A percentile compares a stretch with the other conserved stretches of the same genome.
These are phyloP conservation scores for Torymus tubicola DNA, from an alignment of 2,888 invertebrate species.

Conservation along the genomic window DNA sequence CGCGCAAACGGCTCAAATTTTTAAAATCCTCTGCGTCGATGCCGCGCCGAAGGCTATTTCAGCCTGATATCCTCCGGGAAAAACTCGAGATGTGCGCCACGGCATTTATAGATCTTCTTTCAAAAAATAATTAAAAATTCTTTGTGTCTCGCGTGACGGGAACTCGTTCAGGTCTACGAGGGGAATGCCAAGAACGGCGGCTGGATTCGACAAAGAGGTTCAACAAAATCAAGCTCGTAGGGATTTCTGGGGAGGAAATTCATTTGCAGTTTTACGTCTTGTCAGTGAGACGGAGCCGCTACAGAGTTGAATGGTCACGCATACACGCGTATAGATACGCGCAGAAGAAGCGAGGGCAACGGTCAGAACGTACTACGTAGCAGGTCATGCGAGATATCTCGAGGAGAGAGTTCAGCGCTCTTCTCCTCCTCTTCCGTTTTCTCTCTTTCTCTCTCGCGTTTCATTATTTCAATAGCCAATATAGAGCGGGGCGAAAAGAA, in stretches of 20 bases:
- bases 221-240: constrained; percentile 14
- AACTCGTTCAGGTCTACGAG: not conserved
- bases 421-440: not conserved
- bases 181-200: not conserved
- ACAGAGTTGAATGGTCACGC: too few species aligned
- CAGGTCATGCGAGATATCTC: not conserved
- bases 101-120: too few species aligned
- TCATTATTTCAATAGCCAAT: constrained; percentile 47
- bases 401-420: not conserved
- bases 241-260: constrained; percentile 42
- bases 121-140: constrained; percentile 16
- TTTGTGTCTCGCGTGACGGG: not conserved
- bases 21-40: too few species aligned
- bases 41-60: too few species aligned
- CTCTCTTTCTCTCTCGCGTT: constrained; percentile 10
- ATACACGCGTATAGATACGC: too few species aligned
- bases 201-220: constrained; percentile 24
- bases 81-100: too few species aligned
- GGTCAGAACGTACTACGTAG: too few species aligned
- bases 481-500: not conserved
- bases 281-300: too few species aligned
- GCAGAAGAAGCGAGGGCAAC: too few species aligned
- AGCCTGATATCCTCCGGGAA: too few species aligned
- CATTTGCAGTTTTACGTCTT: constrained; percentile 43
- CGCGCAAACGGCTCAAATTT: too few species aligned